Evolutionary conservation across 2,888 invertebrate species (phyloP), one percentile per base, ranked within the genome.

Genomic region (Spicauda simplicius): DNA sequence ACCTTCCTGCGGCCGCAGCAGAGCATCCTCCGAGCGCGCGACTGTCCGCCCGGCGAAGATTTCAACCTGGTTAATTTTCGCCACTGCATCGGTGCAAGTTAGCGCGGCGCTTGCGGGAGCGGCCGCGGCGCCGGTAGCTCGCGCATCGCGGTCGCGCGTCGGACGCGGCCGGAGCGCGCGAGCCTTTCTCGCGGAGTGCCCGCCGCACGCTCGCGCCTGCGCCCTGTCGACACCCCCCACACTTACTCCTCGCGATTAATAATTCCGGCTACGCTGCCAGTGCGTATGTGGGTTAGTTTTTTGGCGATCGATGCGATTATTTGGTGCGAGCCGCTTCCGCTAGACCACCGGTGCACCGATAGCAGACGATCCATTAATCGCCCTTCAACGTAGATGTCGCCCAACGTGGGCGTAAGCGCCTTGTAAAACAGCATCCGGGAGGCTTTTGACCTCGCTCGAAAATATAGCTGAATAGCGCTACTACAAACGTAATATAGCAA

Each of bases 1-100:
- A 97, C 97, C 97, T 97, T 97, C 95, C 97, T 97, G 94, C 97
- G 96, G 95, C 97, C 97, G 96, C 97, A 97, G 96, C 97, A 97
- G 95, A 97, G 97, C 97, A 97, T 97, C 95, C 96, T 96, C 95
- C 96, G 96, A 95, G 96, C 96, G 94, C 96, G 95, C 87, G 92
- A 91, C 85, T 88, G 92, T 86, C 91, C 93, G 90, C 93, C 91
- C 93, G 95, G 94, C 94, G 95, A 94, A 94, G 95, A 94, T 94
- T 95, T 95, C 94, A 95, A 95, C 94, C 96, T 96, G 94, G 96
- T 95, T 93, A 96, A 95, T 95, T 96, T 96, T 94, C 96, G 95
- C 96, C 96, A 96, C 96, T 97, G 97, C 96, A 96, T 97, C 95
- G 95, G 95, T 94, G 91, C 94, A 89, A 93, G 93, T 94, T 94